Percentiles rank a stretch among this genome's conserved stretches.
These are phyloP conservation scores for Palloptera scutellata DNA, from an alignment of 2,888 invertebrate species.

Conservation along the genomic window DNA sequence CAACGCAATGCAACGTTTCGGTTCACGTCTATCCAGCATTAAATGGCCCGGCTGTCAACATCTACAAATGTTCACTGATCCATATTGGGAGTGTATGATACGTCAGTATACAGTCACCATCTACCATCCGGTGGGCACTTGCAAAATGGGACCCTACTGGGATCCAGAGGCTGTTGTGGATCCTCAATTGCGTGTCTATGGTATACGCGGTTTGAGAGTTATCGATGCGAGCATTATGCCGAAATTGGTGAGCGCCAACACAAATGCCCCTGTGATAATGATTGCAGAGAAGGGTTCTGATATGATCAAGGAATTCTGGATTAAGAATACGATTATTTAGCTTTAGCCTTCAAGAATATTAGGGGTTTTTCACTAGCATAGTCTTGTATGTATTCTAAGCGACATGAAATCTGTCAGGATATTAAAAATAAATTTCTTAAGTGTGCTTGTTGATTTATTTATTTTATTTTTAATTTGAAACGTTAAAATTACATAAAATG, in stretches of 20 bases:
- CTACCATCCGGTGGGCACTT: constrained; percentile 87
- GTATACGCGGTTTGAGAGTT: constrained; percentile 79
- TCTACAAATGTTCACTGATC: constrained; percentile 74
- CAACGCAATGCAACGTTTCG: constrained; percentile 76
- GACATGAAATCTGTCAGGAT: no score
- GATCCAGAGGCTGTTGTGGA: constrained; percentile 86
- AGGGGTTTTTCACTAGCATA: neutral
- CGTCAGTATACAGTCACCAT: constrained; percentile 83
- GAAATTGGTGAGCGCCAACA: constrained; percentile 83
- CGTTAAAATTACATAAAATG: no score
- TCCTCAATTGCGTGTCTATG: constrained; percentile 80
- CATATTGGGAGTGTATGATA: constrained; percentile 89
- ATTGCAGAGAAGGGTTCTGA: constrained; percentile 90
- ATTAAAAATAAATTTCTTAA: constrained; percentile 6
- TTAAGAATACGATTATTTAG: constrained; percentile 67
- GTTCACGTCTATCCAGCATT: constrained; percentile 74
- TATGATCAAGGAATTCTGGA: constrained; percentile 85
- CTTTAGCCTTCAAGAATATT: no score
- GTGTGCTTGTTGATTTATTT: constrained; percentile 21
- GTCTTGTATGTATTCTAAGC: no score
- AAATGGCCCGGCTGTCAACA: constrained; percentile 82
- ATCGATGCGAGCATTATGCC: constrained; percentile 90
- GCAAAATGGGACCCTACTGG: constrained; percentile 90
- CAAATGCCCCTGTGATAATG: constrained; percentile 88
- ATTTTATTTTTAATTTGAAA: constrained; percentile 9